phyloP scores from a whole-genome alignment of 2,797 vertebrate genomes.

The Catostomus latipinnis region DNA sequence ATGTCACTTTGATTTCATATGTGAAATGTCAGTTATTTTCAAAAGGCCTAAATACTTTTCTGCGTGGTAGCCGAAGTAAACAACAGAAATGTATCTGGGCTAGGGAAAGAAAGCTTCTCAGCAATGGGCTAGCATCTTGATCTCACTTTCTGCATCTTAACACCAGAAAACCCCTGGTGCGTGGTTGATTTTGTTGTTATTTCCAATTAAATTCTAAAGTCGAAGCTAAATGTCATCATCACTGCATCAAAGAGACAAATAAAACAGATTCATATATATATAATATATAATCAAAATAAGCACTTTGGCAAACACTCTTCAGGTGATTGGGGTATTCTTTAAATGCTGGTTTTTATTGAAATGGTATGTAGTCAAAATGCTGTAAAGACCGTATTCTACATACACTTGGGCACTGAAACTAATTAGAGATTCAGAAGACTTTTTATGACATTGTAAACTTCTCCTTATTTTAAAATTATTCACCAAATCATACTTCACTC shows the following conservation, averaged over 20 bases:
- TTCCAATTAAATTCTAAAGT: conserved; percentile 46
- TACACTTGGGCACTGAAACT: conserved; percentile 56
- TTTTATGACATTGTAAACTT: conserved; percentile 30
- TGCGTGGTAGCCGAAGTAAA: conserved; percentile 14
- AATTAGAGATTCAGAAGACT: conserved; percentile 52
- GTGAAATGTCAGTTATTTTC: conserved; percentile 22
- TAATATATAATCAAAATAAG: conserved; percentile 28
- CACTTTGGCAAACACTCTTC: conserved; percentile 20
- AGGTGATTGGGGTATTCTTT: conserved; percentile 63
- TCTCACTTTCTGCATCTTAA: conserved; percentile 20
- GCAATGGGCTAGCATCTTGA: conserved; percentile 45
- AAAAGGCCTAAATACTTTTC: neutral
- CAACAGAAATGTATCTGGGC: conserved; percentile 28
- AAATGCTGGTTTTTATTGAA: conserved; percentile 62
- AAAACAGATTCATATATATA: neutral
- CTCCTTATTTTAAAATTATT: conserved; percentile 55
- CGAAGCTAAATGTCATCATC: conserved; percentile 52
- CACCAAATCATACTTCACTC: conserved; percentile 17
- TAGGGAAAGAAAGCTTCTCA: conserved; percentile 27
- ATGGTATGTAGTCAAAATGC: conserved; percentile 53
- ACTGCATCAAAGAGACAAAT: conserved; percentile 39
- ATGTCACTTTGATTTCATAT: conserved; percentile 29
- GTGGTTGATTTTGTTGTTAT: conserved; percentile 38
- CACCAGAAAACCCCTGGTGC: conserved; percentile 19
- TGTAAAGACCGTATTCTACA: conserved; percentile 63